Evolutionary conservation across 1,140 invertebrate genomes (phyloP).

Genomic region (Brachionus plicatilis): DNA sequence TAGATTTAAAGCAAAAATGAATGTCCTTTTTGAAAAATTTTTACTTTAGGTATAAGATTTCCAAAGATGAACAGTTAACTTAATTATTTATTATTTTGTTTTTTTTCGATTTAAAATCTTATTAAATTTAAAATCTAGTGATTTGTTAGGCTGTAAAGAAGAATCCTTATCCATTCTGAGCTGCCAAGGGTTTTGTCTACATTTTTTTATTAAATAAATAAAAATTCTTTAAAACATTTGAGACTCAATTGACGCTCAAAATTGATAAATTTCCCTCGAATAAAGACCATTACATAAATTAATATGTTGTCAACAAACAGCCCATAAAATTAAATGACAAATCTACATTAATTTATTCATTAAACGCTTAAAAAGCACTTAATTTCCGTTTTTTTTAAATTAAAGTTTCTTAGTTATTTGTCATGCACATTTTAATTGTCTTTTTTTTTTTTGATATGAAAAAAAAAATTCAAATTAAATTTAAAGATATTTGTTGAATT

Average conservation of each 20-base stretch:
- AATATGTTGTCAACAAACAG: neutral
- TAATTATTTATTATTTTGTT: no score
- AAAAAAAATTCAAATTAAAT: neutral
- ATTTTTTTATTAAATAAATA: no score
- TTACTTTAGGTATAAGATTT: no score
- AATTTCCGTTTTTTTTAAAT: neutral
- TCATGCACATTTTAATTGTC: neutral
- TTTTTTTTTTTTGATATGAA: neutral
- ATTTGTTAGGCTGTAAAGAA: no score
- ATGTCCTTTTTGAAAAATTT: no score
- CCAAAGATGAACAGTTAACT: no score
- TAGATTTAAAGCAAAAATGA: no score
- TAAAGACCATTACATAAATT: neutral
- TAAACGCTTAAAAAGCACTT: neutral
- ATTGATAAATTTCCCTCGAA: neutral
- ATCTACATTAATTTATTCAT: neutral
- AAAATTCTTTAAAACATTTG: neutral
- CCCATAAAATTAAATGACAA: neutral
- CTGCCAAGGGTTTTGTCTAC: no score
- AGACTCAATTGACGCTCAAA: neutral
- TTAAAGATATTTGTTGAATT: neutral
- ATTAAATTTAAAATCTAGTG: no score
- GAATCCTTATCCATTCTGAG: no score
- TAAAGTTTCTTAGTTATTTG: neutral
- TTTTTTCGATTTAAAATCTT: no score